Conservation (phyloP, 1,140 invertebrate genomes). For the Zaprionus capensis region DNA sequence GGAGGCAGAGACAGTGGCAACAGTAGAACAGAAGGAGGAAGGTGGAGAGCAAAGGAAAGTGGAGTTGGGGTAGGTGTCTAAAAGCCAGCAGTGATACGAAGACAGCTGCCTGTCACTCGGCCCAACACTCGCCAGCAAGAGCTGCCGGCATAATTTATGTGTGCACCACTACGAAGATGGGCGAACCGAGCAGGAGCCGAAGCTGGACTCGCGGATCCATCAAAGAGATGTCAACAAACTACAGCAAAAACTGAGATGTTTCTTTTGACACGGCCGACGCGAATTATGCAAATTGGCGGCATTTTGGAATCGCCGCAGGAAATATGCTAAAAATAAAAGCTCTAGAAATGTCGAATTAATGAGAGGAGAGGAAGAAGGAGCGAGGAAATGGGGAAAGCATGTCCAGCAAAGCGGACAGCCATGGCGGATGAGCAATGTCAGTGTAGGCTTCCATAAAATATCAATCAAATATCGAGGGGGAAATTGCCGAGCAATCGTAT, state of each 20-base stretch:
- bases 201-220: slow-evolving; percentile 25
- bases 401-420: background rate
- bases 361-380: slow-evolving; percentile 21
- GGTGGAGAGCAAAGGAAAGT: background rate
- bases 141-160: slow-evolving; percentile 34
- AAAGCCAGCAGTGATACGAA: slow-evolving; percentile 8
- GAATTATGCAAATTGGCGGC: slow-evolving; percentile 55
- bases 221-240: slow-evolving; percentile 76
- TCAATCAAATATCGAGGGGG: slow-evolving; percentile 8
- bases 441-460: slow-evolving; percentile 15
- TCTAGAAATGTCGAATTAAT: slow-evolving; percentile 59
- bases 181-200: slow-evolving; percentile 54
- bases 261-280: slow-evolving; percentile 8
- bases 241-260: slow-evolving; percentile 22
- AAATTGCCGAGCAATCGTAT: background rate
- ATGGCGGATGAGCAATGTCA: slow-evolving; percentile 16
- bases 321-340: slow-evolving; percentile 40
- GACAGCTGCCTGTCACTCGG: slow-evolving; percentile 19
- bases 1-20: background rate
- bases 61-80: background rate
- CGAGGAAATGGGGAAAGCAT: background rate
- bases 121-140: background rate
- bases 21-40: background rate
- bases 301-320: slow-evolving; percentile 23
- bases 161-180: too few relatives aligned